A percentile compares a stretch with the other conserved stretches of the same genome.
Conservation (phyloP, 2,888 invertebrate species). For the Norana najaformis region DNA sequence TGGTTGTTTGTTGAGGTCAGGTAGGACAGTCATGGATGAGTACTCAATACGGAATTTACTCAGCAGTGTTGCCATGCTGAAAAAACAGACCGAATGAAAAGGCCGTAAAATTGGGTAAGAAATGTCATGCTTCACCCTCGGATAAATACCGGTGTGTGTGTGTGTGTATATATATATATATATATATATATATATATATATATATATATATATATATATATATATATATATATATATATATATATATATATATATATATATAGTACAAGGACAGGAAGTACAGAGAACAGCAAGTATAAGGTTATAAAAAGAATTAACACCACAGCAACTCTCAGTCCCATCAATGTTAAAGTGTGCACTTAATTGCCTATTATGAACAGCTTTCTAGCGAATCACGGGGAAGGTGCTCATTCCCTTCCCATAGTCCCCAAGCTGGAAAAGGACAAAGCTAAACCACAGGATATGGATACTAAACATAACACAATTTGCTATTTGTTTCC, state of each 20-base stretch:
- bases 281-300: no score
- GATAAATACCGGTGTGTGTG: no score
- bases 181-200: no score
- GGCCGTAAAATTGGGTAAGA: no score
- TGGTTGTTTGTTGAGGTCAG: constrained; percentile 87
- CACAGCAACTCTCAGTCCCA: not conserved
- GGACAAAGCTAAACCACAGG: not conserved
- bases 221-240: no score
- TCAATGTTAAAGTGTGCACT: not conserved
- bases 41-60: constrained; percentile 97
- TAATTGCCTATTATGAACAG: not conserved
- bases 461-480: not conserved
- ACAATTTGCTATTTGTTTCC: not conserved
- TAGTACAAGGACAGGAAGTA: no score
- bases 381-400: not conserved
- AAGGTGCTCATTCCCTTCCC: not conserved
- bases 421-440: not conserved
- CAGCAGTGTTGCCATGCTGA: constrained; percentile 90
- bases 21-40: constrained; percentile 86
- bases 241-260: no score
- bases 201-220: no score
- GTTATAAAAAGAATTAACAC: not conserved
- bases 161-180: no score
- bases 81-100: no score
- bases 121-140: no score